Evolutionary conservation across 2,113 vertebrate species (phyloP).

Genomic region (Rhipidura dahli): DNA sequence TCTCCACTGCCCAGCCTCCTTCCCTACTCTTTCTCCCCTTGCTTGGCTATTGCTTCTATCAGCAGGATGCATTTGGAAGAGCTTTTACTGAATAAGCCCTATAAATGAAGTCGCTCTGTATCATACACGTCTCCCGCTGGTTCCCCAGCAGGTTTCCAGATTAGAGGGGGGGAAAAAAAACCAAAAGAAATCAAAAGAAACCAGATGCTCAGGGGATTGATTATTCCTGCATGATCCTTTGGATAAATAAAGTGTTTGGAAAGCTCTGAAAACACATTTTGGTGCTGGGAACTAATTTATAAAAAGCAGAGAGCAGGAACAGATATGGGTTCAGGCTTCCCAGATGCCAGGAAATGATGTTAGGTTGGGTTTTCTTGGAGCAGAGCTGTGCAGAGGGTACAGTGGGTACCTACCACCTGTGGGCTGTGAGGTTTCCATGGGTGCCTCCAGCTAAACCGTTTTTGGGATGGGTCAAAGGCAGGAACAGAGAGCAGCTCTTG

Average conservation of each 20-base stretch:
- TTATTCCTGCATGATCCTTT: conserved; percentile 14
- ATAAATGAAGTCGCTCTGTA: neutral
- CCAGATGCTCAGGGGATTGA: conserved; percentile 48
- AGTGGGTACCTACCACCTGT: neutral
- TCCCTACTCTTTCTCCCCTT: neutral
- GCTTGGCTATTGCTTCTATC: neutral
- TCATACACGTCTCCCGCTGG: neutral
- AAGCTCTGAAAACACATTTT: neutral
- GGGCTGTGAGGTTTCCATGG: neutral
- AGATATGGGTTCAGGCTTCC: neutral
- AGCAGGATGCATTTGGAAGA: neutral
- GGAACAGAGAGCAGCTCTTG: neutral
- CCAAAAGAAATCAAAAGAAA: conserved; percentile 20
- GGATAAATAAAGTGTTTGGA: conserved; percentile 53
- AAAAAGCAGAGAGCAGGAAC: neutral
- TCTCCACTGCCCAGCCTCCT: neutral
- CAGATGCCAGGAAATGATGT: neutral
- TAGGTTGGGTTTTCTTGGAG: neutral
- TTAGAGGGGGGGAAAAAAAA: fast-evolving
- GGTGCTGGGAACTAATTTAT: neutral
- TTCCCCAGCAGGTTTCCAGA: conserved; percentile 53
- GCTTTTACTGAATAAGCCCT: neutral
- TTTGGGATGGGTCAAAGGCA: neutral
- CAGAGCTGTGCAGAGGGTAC: neutral
- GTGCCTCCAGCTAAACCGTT: neutral